phyloP scores from a whole-genome alignment of 2,888 invertebrate genomes.

The Dynastes maya region DNA sequence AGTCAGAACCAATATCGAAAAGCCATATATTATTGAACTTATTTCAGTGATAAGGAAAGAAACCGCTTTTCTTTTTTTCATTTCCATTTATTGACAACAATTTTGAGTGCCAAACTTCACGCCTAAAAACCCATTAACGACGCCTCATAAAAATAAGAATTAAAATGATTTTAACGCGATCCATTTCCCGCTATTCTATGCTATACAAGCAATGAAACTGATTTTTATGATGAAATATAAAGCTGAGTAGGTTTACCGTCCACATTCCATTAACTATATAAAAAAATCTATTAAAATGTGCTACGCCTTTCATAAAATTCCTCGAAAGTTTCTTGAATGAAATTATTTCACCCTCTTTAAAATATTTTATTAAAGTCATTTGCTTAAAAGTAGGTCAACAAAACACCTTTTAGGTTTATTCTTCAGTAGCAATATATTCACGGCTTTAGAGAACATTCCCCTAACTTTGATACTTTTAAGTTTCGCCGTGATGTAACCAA shows the following conservation, averaged over 20 bases:
- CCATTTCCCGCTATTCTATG: background rate
- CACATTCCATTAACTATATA: slow-evolving; percentile 44
- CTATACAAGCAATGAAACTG: slow-evolving; percentile 30
- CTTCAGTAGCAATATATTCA: slow-evolving; percentile 31
- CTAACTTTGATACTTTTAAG: slow-evolving; percentile 16
- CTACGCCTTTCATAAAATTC: slow-evolving; percentile 35
- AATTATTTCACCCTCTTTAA: slow-evolving; percentile 36
- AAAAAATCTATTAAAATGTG: slow-evolving; percentile 44
- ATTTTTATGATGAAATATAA: slow-evolving; percentile 39
- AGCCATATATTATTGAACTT: no score
- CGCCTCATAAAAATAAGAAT: slow-evolving; percentile 18
- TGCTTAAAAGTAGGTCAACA: slow-evolving; percentile 39
- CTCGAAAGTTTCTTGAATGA: slow-evolving; percentile 15
- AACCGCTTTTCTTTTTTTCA: background rate
- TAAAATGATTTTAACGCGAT: background rate
- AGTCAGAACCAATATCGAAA: no score
- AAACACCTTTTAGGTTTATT: slow-evolving; percentile 30
- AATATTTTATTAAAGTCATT: slow-evolving; percentile 45
- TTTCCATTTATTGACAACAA: background rate
- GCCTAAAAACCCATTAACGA: background rate
- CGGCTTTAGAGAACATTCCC: background rate
- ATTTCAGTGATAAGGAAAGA: background rate
- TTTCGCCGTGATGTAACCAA: background rate
- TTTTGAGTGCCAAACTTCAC: slow-evolving; percentile 1
- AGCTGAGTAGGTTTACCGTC: slow-evolving; percentile 33